Base-by-base conservation (phyloP, 2,113 vertebrate species). In the Anoplopoma fimbria region DNA sequence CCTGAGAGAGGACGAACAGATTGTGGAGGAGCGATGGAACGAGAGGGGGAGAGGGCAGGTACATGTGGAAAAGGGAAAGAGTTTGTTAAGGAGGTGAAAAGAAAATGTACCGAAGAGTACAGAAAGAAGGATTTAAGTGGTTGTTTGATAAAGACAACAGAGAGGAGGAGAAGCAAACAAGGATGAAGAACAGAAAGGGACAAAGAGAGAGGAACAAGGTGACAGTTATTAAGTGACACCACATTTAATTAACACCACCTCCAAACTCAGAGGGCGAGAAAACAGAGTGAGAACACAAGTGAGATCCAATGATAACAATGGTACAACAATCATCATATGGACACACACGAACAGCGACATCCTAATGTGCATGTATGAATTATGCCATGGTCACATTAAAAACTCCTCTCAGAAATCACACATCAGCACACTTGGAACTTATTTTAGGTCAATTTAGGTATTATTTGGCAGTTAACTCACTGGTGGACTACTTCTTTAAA, bases 161-260 rank as follows among this genome's bases (percentile, higher is more conserved):
- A 65, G 49, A 68, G 36, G 42, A 1, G 0, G 13, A 36, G 17
- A 77, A 10, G 40, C 13, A 74, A 82, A 64, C 55, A 5, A 49
- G 29, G 38, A 83, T 38, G 17, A 65, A 78, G 67, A 65, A 21
- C 45, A 76, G 75, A 73, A 10, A 0, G 61, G 23, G 73, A 75
- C 74, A 79, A 25, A 17, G 60, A 68, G 78, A 81, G 49, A 53
- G 33, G 63, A 51, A 81, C 58, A 87, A 71, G 68, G 75, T 65
- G 75, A 82, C 62, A 13, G 69, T 65, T 57, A 74, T 69, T 71
- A 75, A 84, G 53, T 74, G 83, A 91, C 40, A 84, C 78, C 55
- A 42, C 68, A 45, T 87, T 88, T 91, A 90, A 93, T 92, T 91
- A 92, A 90, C 89, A 86, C 75, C 78, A 72, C 21, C 78, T 80